Conservation (phyloP, 2,888 invertebrate species). For the Cetonia aurata region DNA sequence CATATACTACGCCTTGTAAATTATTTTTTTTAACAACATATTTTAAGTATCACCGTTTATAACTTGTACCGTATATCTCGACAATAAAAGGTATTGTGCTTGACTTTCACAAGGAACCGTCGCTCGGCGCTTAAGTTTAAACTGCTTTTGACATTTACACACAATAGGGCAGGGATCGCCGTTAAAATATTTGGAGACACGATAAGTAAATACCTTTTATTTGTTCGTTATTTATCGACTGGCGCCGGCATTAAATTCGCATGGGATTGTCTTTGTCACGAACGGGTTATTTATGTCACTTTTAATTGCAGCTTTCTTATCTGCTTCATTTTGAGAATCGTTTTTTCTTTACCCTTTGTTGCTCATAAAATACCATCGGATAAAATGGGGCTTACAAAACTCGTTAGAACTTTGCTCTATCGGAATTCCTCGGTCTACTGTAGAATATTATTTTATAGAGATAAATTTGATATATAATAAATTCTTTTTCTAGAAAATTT, state of each 20-base stretch:
- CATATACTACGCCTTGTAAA: background rate
- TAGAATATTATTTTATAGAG: no score
- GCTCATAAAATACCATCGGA: no score
- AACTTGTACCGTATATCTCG: constrained; percentile 1
- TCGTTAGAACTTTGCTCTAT: no score
- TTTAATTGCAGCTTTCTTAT: constrained; percentile 12
- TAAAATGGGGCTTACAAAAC: no score
- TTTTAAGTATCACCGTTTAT: background rate
- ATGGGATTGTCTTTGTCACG: background rate
- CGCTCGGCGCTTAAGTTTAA: constrained; percentile 17
- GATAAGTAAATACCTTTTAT: constrained; percentile 17
- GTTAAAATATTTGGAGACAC: constrained; percentile 16
- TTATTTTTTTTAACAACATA: background rate
- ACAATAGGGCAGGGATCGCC: background rate
- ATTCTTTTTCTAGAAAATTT: no score
- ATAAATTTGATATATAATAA: no score
- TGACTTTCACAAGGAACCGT: background rate
- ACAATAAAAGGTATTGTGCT: constrained; percentile 8
- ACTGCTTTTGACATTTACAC: constrained; percentile 23
- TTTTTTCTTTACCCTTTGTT: no score
- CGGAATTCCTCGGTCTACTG: no score
- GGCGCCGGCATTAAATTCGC: constrained; percentile 1
- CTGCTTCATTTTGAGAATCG: background rate
- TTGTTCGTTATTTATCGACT: constrained; percentile 15
- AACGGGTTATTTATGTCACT: constrained; percentile 1